These are phyloP conservation scores for Chlorospingus flavigularis DNA, from an alignment of 2,797 vertebrate genomes.

Conservation along the genomic window DNA sequence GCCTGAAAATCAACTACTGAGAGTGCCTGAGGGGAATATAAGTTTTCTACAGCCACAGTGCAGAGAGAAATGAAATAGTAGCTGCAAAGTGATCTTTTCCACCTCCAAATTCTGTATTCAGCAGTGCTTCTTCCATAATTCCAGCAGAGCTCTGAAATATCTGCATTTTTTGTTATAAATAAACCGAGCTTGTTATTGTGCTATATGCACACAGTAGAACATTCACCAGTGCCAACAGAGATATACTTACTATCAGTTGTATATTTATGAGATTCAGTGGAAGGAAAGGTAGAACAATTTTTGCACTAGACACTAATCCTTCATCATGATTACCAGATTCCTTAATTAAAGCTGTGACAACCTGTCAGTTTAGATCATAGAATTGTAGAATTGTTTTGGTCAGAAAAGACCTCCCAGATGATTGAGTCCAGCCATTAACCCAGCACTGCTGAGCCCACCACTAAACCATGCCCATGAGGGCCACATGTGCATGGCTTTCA, in stretches of 20 bases:
- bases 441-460: neutral
- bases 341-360: neutral
- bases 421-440: neutral
- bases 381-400: neutral
- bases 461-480: neutral
- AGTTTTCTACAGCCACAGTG: neutral
- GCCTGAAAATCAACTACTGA: constrained; percentile 27
- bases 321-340: neutral
- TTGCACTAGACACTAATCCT: neutral
- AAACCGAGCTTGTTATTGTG: constrained; percentile 10
- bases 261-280: constrained; percentile 6
- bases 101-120: constrained; percentile 27
- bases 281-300: neutral
- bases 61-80: constrained; percentile 20
- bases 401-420: neutral
- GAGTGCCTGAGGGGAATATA: neutral
- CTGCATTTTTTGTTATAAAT: constrained; percentile 31
- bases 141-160: neutral
- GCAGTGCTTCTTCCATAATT: neutral
- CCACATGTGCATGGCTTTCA: too few species aligned
- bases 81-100: constrained; percentile 4
- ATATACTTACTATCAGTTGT: neutral
- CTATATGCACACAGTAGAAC: neutral
- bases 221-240: neutral
- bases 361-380: neutral